phyloP scores from a whole-genome alignment of 2,113 vertebrate genomes.

The Sphyrna mokarran region DNA sequence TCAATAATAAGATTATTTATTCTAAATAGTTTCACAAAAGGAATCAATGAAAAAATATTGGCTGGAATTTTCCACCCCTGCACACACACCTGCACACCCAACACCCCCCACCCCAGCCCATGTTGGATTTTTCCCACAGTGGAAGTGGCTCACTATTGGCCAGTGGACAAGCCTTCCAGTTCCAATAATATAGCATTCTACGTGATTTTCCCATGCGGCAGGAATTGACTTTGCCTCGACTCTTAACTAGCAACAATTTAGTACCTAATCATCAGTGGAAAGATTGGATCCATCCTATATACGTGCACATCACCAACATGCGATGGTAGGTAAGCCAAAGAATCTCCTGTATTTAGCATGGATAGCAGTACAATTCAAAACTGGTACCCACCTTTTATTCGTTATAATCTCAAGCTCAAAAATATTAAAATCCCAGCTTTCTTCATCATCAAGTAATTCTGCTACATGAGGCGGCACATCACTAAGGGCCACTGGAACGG shows the following conservation, averaged over 20 bases:
- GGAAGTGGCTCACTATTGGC: too few relatives aligned
- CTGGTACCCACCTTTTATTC: constrained; percentile 71
- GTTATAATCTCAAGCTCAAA: constrained; percentile 88
- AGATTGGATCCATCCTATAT: not conserved
- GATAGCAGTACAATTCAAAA: not conserved
- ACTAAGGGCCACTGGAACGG: constrained; percentile 71
- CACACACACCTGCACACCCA: too few relatives aligned
- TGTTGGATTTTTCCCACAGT: too few relatives aligned
- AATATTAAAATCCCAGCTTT: constrained; percentile 93
- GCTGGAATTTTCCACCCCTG: too few relatives aligned
- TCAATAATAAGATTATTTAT: not conserved
- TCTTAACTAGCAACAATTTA: not conserved
- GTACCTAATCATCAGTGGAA: constrained; percentile 37
- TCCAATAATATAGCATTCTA: too few relatives aligned
- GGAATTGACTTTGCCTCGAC: too few relatives aligned
- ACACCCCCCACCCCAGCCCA: too few relatives aligned
- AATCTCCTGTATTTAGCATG: not conserved
- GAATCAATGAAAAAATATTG: not conserved
- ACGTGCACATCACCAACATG: not conserved
- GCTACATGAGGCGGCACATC: constrained; percentile 75
- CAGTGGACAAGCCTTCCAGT: too few relatives aligned
- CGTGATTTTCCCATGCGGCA: too few relatives aligned
- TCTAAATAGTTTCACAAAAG: not conserved
- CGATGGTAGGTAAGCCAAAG: not conserved
- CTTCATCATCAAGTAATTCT: constrained; percentile 79